Evolutionary conservation across 2,797 vertebrate species (phyloP), one percentile per base, ranked within the genome.

Genomic region (Geotria australis): DNA sequence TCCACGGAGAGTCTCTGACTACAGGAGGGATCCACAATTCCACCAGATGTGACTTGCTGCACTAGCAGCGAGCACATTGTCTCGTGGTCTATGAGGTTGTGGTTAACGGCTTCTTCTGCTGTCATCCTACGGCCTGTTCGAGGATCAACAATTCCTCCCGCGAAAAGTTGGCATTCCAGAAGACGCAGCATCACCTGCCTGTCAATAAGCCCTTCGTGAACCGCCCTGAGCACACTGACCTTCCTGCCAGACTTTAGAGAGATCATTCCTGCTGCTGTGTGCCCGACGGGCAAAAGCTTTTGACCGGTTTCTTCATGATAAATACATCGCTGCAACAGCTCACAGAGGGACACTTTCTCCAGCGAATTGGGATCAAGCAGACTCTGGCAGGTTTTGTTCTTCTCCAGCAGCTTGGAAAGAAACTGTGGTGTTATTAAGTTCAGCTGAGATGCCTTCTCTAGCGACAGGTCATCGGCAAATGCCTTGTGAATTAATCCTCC

Each of bases 321-420:
- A 60, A 89, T 68, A 63, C 78, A 88, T 2, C 75, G 74, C 4
- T 68, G 68, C 61, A 73, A 67, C n/a, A 99, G 74, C 63, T 89
- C 79, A 0, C 63, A 5, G 1, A 94, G 70, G 55, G 61, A 67
- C 10, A 81, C 61, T 60, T 79, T 81, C 67, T 86, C 84, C 9
- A 82, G 83, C 5, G 83, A 85, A 69, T 80, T 89, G 58, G 91
- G 88, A 68, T 96, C 86, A 15, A 94, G 79, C 63, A 95, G 70
- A 59, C 80, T 73, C 64, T 67, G 73, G 5, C 58, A 65, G 46
- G 68, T 67, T 12, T 70, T 70, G 61, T 73, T 46, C 56, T 71
- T 66, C 45, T 72, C 70, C 9, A 74, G 62, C 46, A 96, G 71
- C 24, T 74, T 77, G 60, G 66, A 63, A 62, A 70, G 56, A 45